Base-by-base conservation (phyloP, 1,140 invertebrate species). In the Proctacanthus coquilletti region DNA sequence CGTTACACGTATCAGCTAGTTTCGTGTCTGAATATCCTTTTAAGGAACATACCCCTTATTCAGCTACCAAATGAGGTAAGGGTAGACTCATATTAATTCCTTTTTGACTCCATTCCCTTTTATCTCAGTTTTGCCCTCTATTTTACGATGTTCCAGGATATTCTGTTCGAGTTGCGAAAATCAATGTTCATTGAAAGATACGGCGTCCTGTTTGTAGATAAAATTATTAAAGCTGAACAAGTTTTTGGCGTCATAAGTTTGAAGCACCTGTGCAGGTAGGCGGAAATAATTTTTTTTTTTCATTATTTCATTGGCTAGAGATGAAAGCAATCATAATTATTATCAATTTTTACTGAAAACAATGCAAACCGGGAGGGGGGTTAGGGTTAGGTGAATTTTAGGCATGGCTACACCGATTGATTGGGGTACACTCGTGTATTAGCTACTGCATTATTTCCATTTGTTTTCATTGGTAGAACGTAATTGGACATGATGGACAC, bases 1-100 rank as follows among this genome's bases (percentile, higher is more conserved):
- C 60, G 66, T 46, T 80, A 77, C 56, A 73, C 75, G 0, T 71
- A 72, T 44, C 71, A 79, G 48, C 48, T 80, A 27, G 62, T 79
- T 0, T 60, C 63, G 5, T 83, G 78, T 50, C 58, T 82, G 11
- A 71, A 70, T 50, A 50, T 82, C n/a, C 43, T 79, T 6, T 44
- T 82, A 15, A 64, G 76, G 46, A 74, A 71, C 6, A 60, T 79
- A 15, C 63, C 72, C 3, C 46, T 51, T 44, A 56, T 60, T 40
- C 54, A 60, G 37, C 52, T 60, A 52, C 57, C 57, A 20, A 56
- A 48, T 21, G 58, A 56, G 49, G 57, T 61, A 36, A 50, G 42
- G 41, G 5, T 18, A 27, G n/a, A 19, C 13, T 13, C 8, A 25
- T 17, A 25, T 17, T 32, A 6, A 11, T 32, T 32, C 15, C 8